Percentiles rank a stretch among this genome's conserved stretches.
phyloP scores from a whole-genome alignment of 2,113 vertebrate species.

The Martes martes region DNA sequence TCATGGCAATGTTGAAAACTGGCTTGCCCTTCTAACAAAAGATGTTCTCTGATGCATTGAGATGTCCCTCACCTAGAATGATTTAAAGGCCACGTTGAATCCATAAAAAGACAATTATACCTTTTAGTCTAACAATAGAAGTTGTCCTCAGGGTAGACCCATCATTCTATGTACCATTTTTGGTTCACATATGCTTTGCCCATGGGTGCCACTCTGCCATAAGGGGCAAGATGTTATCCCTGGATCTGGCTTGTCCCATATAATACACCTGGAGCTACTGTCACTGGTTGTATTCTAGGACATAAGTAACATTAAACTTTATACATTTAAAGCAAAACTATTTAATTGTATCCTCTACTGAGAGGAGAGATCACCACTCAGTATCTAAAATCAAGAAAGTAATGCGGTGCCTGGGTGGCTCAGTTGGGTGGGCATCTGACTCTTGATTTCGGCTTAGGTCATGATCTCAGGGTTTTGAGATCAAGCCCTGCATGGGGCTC shows the following conservation, averaged over 20 bases:
- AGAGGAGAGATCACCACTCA: background rate
- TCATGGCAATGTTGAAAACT: background rate
- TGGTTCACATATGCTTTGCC: background rate
- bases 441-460: background rate
- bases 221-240: rapidly evolving
- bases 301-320: background rate
- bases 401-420: background rate
- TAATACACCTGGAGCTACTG: background rate
- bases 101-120: background rate
- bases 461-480: background rate
- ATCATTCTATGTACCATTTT: background rate
- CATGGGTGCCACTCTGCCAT: background rate
- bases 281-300: background rate
- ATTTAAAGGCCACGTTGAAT: background rate
- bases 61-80: background rate
- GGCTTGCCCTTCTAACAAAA: background rate
- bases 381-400: background rate
- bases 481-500: background rate
- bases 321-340: background rate
- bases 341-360: background rate
- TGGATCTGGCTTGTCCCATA: background rate
- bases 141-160: background rate
- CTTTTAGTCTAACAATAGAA: background rate
- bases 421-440: background rate
- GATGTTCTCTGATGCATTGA: background rate